Base-by-base conservation (phyloP, 1,140 invertebrate genomes). In the Colletes gigas region DNA sequence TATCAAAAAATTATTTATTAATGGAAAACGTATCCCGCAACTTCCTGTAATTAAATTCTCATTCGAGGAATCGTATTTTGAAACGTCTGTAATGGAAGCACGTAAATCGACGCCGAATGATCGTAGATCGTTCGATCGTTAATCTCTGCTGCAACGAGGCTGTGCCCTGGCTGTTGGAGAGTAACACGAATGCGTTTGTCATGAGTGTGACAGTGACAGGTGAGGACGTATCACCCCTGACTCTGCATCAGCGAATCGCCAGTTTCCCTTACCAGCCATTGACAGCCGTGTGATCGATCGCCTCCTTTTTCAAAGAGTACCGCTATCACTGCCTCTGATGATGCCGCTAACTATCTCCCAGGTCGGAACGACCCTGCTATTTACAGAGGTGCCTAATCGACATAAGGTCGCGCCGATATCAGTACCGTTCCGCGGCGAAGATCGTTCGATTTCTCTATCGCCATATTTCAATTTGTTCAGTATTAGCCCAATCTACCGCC, bases 221-320 rank as follows among this genome's bases (percentile, higher is more conserved):
- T 87, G 83, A 85, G 82, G 72, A 60, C 71, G 80, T 62, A 57
- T 52, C 72, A 47, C 70, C 62, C 79, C 55, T 62, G 54, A 52
- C 59, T 57, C 55, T 50, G 41, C 52, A 12, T 39, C 73, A 55
- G 62, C 74, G n/a, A 69, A 76, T 47, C 74, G 65, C 55, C 8
- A 66, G 50, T 63, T 74, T 68, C 67, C 77, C 83, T 79, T 75
- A 63, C 68, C 57, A 21, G 17, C 30, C 52, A 84, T 71, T 82
- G 84, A 88, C 88, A 88, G 78, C 79, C 76, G 52, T 50, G 78
- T 89, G 87, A 89, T 87, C 82, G 88, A 89, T 88, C 74, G 74
- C 82, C 39, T 69, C 30, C 44, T 78, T 71, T 74, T 72, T 88
- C 85, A 89, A 88, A 88, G 78, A 54, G 52, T 44, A 75, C 88